A percentile compares a stretch with the other conserved stretches of the same genome.
Conservation (phyloP, 1,140 invertebrate species). For the Mamestra configurata region DNA sequence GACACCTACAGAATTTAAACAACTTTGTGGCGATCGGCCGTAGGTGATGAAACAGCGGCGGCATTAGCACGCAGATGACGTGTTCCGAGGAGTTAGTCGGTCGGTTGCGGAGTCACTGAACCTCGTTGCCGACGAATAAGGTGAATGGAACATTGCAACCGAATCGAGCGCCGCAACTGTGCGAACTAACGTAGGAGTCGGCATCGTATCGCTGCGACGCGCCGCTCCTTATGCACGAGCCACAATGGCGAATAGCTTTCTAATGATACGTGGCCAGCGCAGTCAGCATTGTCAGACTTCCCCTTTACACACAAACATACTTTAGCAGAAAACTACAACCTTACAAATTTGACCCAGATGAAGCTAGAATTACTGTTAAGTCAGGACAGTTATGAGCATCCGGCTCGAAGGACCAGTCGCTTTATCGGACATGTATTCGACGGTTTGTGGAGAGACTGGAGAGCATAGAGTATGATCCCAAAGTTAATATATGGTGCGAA, state of each 20-base stretch:
- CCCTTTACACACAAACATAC: slow-evolving; percentile 44
- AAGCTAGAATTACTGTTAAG: slow-evolving; percentile 30
- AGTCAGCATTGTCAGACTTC: slow-evolving; percentile 28
- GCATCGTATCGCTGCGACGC: slow-evolving; percentile 57
- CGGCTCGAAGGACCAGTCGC: slow-evolving; percentile 31
- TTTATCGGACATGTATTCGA: not conserved
- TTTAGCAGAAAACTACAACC: slow-evolving; percentile 43
- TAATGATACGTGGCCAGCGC: slow-evolving; percentile 72
- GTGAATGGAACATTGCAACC: slow-evolving; percentile 85
- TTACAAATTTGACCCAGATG: slow-evolving; percentile 36
- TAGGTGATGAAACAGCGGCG: slow-evolving; percentile 77
- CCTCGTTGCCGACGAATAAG: slow-evolving; percentile 81
- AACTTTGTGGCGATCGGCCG: slow-evolving; percentile 67
- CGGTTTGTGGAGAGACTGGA: not conserved
- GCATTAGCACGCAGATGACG: slow-evolving; percentile 81
- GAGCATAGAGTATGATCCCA: not conserved
- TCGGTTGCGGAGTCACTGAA: slow-evolving; percentile 83
- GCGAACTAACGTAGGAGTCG: slow-evolving; percentile 63
- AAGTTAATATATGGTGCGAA: not conserved
- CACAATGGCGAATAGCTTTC: slow-evolving; percentile 77
- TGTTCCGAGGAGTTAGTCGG: slow-evolving; percentile 76
- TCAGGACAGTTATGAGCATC: slow-evolving; percentile 12
- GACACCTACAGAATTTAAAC: slow-evolving; percentile 81
- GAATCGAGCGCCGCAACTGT: slow-evolving; percentile 72
- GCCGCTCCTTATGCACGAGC: slow-evolving; percentile 69